phyloP scores from a whole-genome alignment of 2,888 invertebrate species.

The Apamea anceps region DNA sequence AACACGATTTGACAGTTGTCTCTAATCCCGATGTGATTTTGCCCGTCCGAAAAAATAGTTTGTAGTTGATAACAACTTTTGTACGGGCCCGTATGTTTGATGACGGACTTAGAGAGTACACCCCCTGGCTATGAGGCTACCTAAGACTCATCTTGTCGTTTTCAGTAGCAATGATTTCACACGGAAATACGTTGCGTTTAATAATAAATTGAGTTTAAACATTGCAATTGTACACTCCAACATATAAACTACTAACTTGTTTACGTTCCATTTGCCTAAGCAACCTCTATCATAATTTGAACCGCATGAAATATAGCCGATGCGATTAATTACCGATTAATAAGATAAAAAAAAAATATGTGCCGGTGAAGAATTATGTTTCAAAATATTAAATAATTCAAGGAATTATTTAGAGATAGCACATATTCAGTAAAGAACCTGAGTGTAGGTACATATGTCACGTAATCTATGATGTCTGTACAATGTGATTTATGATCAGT shows the following conservation, averaged over 20 bases:
- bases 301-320: conserved; percentile 39
- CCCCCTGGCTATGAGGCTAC: not conserved
- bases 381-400: conserved; percentile 30
- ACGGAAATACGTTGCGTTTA: conserved; percentile 10
- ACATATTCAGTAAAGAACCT: conserved; percentile 23
- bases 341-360: conserved; percentile 45
- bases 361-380: conserved; percentile 20
- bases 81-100: no score
- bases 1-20: no score
- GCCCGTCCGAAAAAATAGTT: no score
- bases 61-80: no score
- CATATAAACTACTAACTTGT: conserved; percentile 10
- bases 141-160: not conserved
- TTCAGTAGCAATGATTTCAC: conserved; percentile 3
- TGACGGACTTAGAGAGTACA: no score
- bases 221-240: conserved; percentile 24
- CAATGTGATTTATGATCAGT: conserved; percentile 55
- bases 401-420: conserved; percentile 23
- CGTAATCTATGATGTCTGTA: conserved; percentile 50
- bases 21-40: no score
- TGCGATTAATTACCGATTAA: conserved; percentile 55
- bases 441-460: conserved; percentile 28
- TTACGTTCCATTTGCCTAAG: conserved; percentile 49
- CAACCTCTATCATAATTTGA: conserved; percentile 38
- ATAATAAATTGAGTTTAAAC: conserved; percentile 27